Evolutionary conservation across 2,888 invertebrate species (phyloP), one percentile per base, ranked within the genome.

Genomic region (Coelogynopora nodosa): DNA sequence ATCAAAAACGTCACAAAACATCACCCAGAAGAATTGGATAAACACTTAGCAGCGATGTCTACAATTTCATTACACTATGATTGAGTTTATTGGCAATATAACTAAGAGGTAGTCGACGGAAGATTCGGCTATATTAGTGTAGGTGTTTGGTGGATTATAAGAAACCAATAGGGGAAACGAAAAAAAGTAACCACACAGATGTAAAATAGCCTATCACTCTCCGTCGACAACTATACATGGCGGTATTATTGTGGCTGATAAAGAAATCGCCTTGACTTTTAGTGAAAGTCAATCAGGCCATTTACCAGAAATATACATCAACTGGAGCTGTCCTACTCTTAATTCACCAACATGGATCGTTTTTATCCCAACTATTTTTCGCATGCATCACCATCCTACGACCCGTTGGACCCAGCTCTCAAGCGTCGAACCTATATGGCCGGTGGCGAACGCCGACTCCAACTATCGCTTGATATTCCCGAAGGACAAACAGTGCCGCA

Each of bases 321-420:
- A n/a, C n/a, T n/a, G n/a, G n/a, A n/a, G n/a, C n/a, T n/a, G n/a
- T n/a, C n/a, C n/a, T n/a, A 18, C 67, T 67, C 13, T n/a, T n/a
- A 67, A n/a, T n/a, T 18, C 67, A n/a, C 23, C 80, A 27, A 2
- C 31, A 82, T 82, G 82, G 82, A 82, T 13, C 82, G 82, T 23
- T 82, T 82, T 23, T 82, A 82, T 82, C 82, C 82, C 18, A 82
- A 82, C 29, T 82, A 31, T 30, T 82, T 27, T 30, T 82, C 82
- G 30, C 30, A 82, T 31, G 31, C 82, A 1, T 31, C 30, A 18
- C 31, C 82, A 1, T 82, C 82, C 2, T 82, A 82, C 27, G 82
- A 82, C n/a, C 82, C 82, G 10, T 13, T 82, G 1, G 82, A 82
- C 29, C 82, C 29, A 18, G 2, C 30, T 2, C 29, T 82, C 2